Percentiles rank a stretch among this genome's conserved stretches.
These are phyloP conservation scores for Yponomeuta malinellus DNA, from an alignment of 2,888 invertebrate genomes.

Conservation along the genomic window DNA sequence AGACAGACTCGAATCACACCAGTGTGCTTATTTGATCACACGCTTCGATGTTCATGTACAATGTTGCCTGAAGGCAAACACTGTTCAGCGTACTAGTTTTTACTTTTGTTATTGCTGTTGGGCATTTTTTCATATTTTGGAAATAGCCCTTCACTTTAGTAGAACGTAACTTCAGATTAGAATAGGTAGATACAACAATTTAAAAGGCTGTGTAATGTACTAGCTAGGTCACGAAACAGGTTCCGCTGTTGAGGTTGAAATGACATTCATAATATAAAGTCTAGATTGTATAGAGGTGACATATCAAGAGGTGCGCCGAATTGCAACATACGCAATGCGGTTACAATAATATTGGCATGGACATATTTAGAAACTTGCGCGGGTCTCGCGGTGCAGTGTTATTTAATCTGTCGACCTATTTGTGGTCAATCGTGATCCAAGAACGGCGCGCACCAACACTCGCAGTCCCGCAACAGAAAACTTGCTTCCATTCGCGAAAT, in stretches of 20 bases:
- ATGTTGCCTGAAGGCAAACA: constrained; percentile 13
- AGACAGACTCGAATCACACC: constrained; percentile 11
- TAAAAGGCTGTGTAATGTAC: too few species aligned
- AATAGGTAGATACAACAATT: too few species aligned
- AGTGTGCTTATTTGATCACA: constrained; percentile 17
- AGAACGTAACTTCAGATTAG: too few species aligned
- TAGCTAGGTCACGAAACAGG: background rate
- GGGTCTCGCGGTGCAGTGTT: constrained; percentile 46
- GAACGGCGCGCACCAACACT: constrained; percentile 20
- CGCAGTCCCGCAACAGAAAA: constrained; percentile 21
- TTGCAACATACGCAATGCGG: constrained; percentile 59
- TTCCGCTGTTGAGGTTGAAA: background rate
- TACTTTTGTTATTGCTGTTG: too few species aligned
- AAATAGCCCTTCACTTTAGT: too few species aligned
- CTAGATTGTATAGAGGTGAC: constrained; percentile 13
- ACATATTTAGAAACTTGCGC: constrained; percentile 69
- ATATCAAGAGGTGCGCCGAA: constrained; percentile 24
- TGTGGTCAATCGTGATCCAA: constrained; percentile 57
- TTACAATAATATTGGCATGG: constrained; percentile 60
- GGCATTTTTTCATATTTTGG: too few species aligned
- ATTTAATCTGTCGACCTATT: constrained; percentile 70
- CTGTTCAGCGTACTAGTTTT: background rate
- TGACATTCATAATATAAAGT: constrained; percentile 7
- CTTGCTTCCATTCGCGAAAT: constrained; percentile 17
- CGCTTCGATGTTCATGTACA: constrained; percentile 18